A percentile compares a stretch with the other conserved stretches of the same genome.
These are phyloP conservation scores for Trididemnum miniatum DNA, from an alignment of 23 tunicate species.

Conservation along the genomic window DNA sequence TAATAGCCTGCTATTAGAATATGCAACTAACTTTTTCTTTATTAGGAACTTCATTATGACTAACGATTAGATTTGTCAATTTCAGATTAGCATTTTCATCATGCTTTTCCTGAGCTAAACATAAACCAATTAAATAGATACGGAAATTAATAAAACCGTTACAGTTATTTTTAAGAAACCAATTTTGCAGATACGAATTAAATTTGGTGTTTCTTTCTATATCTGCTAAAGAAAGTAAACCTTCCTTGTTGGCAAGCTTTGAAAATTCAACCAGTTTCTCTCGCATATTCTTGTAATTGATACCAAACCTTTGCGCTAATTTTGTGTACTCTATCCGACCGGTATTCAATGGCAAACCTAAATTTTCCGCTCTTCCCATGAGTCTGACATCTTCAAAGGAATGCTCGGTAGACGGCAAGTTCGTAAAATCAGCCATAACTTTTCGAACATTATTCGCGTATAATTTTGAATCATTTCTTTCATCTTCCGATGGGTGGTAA, in stretches of 20 bases:
- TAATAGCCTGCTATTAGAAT: no score
- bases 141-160: constrained; percentile 67
- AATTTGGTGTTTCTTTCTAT: constrained; percentile 38
- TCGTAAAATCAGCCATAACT: constrained; percentile 32
- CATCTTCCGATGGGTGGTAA: constrained; percentile 48
- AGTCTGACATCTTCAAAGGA: constrained; percentile 72
- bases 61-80: not conserved
- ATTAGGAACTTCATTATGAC: not conserved
- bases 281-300: constrained; percentile 25
- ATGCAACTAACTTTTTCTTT: no score
- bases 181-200: constrained; percentile 41
- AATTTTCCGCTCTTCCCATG: constrained; percentile 47
- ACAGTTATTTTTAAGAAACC: constrained; percentile 43
- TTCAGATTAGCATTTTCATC: not conserved
- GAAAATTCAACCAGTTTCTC: constrained; percentile 36
- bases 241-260: constrained; percentile 30
- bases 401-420: constrained; percentile 66
- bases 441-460: constrained; percentile 70
- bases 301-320: constrained; percentile 27
- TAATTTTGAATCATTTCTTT: constrained; percentile 63
- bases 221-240: constrained; percentile 45
- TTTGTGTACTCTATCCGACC: constrained; percentile 49
- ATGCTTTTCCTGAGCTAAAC: not conserved
- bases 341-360: constrained; percentile 46
- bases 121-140: constrained; percentile 75